These are phyloP conservation scores for Eurytoma adleriae DNA, from an alignment of 2,888 invertebrate species.

Conservation along the genomic window DNA sequence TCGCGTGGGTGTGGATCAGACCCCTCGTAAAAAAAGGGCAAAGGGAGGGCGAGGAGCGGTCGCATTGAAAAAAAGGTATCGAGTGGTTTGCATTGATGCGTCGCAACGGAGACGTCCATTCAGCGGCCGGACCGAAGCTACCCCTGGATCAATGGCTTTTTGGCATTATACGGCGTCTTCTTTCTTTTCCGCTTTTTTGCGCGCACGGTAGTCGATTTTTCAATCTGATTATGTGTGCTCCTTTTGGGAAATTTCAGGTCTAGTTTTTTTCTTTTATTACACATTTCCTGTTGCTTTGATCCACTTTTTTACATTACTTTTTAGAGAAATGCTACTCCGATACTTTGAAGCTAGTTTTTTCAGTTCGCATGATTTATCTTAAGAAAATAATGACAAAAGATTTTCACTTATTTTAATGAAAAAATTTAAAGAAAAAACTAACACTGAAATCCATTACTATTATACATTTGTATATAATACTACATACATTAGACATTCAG, in stretches of 20 bases:
- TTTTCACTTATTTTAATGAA: too few species aligned
- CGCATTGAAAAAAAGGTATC: conserved; percentile 64
- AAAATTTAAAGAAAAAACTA: too few species aligned
- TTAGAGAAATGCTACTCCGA: too few species aligned
- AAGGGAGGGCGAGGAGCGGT: conserved; percentile 23
- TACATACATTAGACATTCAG: too few species aligned
- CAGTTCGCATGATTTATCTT: too few species aligned
- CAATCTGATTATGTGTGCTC: conserved; percentile 59
- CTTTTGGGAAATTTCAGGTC: conserved; percentile 4
- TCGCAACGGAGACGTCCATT: conserved; percentile 58
- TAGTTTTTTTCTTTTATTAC: conserved; percentile 45
- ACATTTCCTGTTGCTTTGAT: conserved; percentile 37
- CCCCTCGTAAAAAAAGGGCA: conserved; percentile 15
- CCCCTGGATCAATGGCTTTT: conserved; percentile 62
- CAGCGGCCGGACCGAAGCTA: conserved; percentile 39
- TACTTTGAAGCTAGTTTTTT: too few species aligned
- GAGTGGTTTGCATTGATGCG: conserved; percentile 68
- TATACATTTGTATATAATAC: too few species aligned
- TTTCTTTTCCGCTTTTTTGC: conserved; percentile 43
- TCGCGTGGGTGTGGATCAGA: conserved; percentile 49
- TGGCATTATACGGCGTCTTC: conserved; percentile 60
- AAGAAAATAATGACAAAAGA: too few species aligned
- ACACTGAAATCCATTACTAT: too few species aligned
- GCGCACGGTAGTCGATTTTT: conserved; percentile 50
- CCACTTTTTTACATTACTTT: too few species aligned